Base-by-base conservation (phyloP, 2,888 invertebrate species). In the Notodonta ziczac region DNA sequence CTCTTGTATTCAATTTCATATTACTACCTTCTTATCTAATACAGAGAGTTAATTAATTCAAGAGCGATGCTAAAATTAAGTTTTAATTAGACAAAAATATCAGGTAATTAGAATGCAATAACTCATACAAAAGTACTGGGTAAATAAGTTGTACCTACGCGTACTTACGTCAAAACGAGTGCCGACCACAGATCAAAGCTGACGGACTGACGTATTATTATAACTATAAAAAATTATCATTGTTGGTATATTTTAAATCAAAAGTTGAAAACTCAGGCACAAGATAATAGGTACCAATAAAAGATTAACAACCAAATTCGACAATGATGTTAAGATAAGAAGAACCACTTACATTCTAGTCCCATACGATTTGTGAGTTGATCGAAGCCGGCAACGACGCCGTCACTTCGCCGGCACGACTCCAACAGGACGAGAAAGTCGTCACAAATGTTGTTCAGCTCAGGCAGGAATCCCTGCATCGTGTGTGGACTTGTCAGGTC, bases 321-420 rank as follows among this genome's bases (percentile, higher is more conserved):
- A 0, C 8, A 6, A 46, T 24, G 7, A 52, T 13, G 10, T 0
- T 12, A 53, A 13, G 13, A 55, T 46, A 24, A 7, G 42, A 55
- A 48, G 8, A 42, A 42, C 14, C 48, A 93, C 94, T 94, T 85
- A 96, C 96, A 96, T 93, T 98, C 98, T 56, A 98, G 92, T 3
- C 97, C 97, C 93, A 97, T 95, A 67, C 96, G 94, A 80, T 97
- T 96, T 2, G 97, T 96, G 58, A 97, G 93, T 69, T 96, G 95
- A 71, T 97, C 96, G 81, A 98, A 96, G 61, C 94, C 94, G 0
- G 85, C 72, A 0, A 97, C 94, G 13, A 86, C 83, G 51, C 95
- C 94, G 16, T 92, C 85, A 32, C 88, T 81, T 40, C 88, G 80
- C 24, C 96, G 92, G 66, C 94, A 93, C 48, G 91, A 87, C 62